phyloP scores from a whole-genome alignment of 2,888 invertebrate genomes.

The Nomada flava region DNA sequence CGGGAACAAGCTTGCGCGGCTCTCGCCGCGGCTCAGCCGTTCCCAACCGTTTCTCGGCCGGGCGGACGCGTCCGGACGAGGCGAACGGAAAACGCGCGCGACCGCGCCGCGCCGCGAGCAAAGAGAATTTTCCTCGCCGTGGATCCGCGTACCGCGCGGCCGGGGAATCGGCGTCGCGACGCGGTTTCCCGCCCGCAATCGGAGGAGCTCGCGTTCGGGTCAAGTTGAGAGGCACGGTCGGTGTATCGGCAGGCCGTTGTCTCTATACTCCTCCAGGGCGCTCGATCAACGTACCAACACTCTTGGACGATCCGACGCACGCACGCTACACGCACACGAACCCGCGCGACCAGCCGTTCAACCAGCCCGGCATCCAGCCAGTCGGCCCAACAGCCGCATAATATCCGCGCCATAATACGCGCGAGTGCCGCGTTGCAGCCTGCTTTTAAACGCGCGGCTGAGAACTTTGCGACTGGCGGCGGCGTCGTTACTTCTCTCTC shows the following conservation, averaged over 20 bases:
- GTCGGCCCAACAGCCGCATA: slow-evolving; percentile 41
- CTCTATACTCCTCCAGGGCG: slow-evolving; percentile 69
- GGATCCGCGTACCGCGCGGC: not conserved
- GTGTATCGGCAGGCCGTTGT: slow-evolving; percentile 66
- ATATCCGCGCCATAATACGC: slow-evolving; percentile 25
- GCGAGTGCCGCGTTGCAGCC: not conserved
- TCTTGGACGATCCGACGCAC: slow-evolving; percentile 43
- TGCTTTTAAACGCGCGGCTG: not conserved
- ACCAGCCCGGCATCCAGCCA: slow-evolving; percentile 8
- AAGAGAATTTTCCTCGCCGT: not conserved
- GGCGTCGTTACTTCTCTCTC: not conserved
- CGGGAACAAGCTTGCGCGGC: slow-evolving; percentile 71
- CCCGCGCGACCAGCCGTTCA: slow-evolving; percentile 16
- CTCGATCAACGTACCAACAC: slow-evolving; percentile 67
- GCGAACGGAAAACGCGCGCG: not conserved
- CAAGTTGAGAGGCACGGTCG: slow-evolving; percentile 60
- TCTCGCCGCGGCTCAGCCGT: slow-evolving; percentile 63
- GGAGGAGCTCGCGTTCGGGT: not conserved
- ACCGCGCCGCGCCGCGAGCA: not conserved
- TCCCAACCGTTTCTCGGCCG: slow-evolving; percentile 63
- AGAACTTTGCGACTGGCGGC: not conserved
- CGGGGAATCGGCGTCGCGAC: too few species aligned
- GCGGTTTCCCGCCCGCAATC: not conserved
- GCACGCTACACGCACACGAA: slow-evolving; percentile 8
- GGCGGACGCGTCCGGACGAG: not conserved